Evolutionary conservation across 2,113 vertebrate genomes (phyloP), one percentile per base, ranked within the genome.

Genomic region (Chaetops frenatus): DNA sequence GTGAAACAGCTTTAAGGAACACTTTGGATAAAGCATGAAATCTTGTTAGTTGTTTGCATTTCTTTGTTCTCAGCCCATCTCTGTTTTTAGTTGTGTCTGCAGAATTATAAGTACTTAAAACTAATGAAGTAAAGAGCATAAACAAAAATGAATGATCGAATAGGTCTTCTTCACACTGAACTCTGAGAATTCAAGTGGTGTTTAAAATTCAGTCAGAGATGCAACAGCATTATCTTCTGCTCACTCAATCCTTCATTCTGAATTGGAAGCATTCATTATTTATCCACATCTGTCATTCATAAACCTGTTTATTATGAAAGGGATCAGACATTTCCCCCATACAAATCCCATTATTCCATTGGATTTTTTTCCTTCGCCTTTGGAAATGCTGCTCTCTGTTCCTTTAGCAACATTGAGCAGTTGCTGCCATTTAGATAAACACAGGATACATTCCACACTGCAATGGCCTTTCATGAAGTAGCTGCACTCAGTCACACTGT

Each of bases 301-400:
- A 92, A 87, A 95, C 85, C 89, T 90, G 89, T 88, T 96, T 95
- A 93, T 97, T 95, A 94, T 90, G 60, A 94, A 90, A 88, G 6
- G 33, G 72, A 92, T 92, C 93, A 94, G 60, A 80, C 35, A 89
- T 47, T 80, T 95, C 79, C 77, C 44, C 58, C 50, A 51, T 73
- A 92, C 80, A 94, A 95, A 90, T 70, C 54, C 50, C 42, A 48
- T 90, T 89, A 95, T 91, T 92, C 56, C 28, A 9, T 44, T 76
- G 80, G 81, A 91, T 93, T 88, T 96, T 80, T 61, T 80, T 73
- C 40, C 36, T 92, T 89, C 73, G 79, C 38, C 69, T 92, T 93
- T 84, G 86, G 74, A 95, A 95, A 88, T 25, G 17, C 42, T 2
- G 0, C 61, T 65, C 31, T 81, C 64, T 88, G 24, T 79, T 92